Base-by-base conservation (phyloP, 2,888 invertebrate species). In the Allophyes oxyacanthae region DNA sequence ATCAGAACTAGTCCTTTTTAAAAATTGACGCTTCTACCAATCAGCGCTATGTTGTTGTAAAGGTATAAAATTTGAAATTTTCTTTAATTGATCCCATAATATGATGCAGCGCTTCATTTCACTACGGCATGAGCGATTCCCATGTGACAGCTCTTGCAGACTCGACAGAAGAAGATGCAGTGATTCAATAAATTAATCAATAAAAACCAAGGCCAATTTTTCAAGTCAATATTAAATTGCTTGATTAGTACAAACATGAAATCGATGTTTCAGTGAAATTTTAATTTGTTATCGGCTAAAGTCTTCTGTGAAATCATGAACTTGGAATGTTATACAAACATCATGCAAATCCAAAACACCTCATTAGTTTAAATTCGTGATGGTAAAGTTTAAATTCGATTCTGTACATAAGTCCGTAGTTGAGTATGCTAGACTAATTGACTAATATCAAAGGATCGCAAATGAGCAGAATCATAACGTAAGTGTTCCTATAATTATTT, bases 271-370 rank as follows among this genome's bases (percentile, higher is more conserved):
- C 8, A 38, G 20, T 38, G 42, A 43, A 59, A 44, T 43, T 51
- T 13, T 61, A 15, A 59, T 49, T 49, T 60, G 30, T 37, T 32
- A 15, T 6, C 11, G 34, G 30, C 8, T 56, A 8, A 28, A n/a
- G 8, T 20, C 0, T 40, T 30, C 11, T 34, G 25, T 34, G 6
- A 28, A 13, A 14, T 41, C 14, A 9, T 20, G 7, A 8, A 25
- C 6, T 32, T 15, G 40, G 11, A 41, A 34, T 26, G 13, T 33
- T 26, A 34, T 28, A 51, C 7, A 28, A 34, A 33, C 11, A 30
- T 0, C 15, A n/a, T 28, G 14, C 8, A n/a, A 37, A 37, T 37
- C 15, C 1, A 9, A 10, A 37, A 37, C 15, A 33, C 11, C 1
- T 33, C n/a, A 33, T 33, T 33, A 11, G 11, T 33, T 11, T 6